These are phyloP conservation scores for Lycopodina hypogea DNA, from an alignment of 37 sponge, comb jelly and placozoan species.

Conservation along the genomic window DNA sequence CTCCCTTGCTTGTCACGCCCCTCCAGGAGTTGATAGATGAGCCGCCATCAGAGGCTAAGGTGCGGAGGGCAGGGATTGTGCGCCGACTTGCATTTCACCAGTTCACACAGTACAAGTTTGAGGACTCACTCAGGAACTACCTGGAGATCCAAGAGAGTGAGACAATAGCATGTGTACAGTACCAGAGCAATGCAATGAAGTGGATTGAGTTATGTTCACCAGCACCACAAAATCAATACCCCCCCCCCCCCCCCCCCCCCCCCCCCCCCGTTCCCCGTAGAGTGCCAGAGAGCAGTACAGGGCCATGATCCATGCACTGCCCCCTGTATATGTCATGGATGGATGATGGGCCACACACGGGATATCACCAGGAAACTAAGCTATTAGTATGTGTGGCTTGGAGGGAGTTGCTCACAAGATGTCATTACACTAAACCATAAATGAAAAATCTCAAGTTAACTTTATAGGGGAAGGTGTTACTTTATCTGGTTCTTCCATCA, in stretches of 20 bases:
- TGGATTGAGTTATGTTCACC: background rate
- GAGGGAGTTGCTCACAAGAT: too few relatives aligned
- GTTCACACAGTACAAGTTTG: conserved; percentile 71
- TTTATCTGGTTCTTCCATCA: too few relatives aligned
- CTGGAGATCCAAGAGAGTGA: conserved; percentile 59
- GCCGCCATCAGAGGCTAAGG: conserved; percentile 19
- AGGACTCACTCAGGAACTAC: conserved; percentile 59
- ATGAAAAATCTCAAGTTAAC: too few relatives aligned
- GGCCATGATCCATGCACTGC: too few relatives aligned
- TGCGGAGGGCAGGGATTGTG: conserved; percentile 39
- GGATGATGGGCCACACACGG: too few relatives aligned
- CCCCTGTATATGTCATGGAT: too few relatives aligned
- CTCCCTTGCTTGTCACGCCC: background rate
- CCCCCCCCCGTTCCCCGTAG: background rate
- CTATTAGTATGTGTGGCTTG: too few relatives aligned
- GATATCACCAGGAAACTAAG: too few relatives aligned
- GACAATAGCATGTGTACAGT: background rate
- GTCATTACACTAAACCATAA: too few relatives aligned
- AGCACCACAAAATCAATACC: background rate
- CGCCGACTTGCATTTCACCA: conserved; percentile 63
- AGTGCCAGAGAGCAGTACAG: background rate
- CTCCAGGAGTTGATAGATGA: conserved; percentile 59
- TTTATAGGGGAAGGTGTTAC: too few relatives aligned
- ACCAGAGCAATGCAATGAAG: background rate
- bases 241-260: background rate